These are phyloP conservation scores for Metallyticus violacea DNA, from an alignment of 2,888 invertebrate genomes.

Conservation along the genomic window DNA sequence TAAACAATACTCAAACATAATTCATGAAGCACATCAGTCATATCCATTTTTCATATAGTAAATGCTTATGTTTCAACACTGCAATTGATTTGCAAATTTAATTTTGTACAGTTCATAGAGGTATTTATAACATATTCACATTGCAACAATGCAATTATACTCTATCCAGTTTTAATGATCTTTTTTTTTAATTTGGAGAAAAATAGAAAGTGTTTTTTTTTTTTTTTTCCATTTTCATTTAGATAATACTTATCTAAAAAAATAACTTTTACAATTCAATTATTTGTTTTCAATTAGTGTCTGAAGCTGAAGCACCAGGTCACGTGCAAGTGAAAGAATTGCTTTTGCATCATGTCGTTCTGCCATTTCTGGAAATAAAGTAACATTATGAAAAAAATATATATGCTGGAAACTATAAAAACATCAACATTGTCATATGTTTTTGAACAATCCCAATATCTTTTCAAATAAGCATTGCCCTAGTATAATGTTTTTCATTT, in stretches of 20 bases:
- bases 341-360: conserved; percentile 86
- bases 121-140: conserved; percentile 4
- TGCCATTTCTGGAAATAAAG: conserved; percentile 81
- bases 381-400: background rate
- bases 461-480: too few relatives aligned
- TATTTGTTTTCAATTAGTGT: conserved; percentile 90
- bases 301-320: conserved; percentile 84
- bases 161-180: background rate
- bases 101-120: conserved; percentile 12
- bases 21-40: background rate
- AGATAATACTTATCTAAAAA: background rate
- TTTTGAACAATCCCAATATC: too few relatives aligned
- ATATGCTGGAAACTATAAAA: too few relatives aligned
- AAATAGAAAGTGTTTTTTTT: background rate
- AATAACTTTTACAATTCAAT: conserved; percentile 33
- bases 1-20: background rate
- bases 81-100: background rate
- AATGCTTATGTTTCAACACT: background rate
- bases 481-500: too few relatives aligned
- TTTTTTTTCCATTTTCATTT: too few relatives aligned
- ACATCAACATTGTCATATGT: too few relatives aligned
- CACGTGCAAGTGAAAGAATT: conserved; percentile 78
- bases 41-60: background rate
- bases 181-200: background rate
- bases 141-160: background rate